Conservation (phyloP, 2,888 invertebrate species). For the Mellilla xanthometata region DNA sequence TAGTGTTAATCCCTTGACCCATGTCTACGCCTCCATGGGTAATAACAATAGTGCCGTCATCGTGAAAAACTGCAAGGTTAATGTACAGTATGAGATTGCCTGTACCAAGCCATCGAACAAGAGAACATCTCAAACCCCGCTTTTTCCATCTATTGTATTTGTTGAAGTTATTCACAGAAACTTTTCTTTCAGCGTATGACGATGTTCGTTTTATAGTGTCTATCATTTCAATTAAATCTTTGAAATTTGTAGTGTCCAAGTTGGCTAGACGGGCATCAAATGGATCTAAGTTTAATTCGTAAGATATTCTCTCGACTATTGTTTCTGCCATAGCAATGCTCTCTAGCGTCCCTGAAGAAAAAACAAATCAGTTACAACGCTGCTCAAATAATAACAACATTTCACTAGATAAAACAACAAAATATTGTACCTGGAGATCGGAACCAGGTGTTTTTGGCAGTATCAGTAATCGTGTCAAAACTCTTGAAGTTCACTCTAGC, state of each 20-base stretch:
- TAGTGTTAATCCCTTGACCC: conserved; percentile 88
- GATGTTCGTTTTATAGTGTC: conserved; percentile 76
- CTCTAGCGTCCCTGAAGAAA: conserved; percentile 72
- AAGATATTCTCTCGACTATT: conserved; percentile 85
- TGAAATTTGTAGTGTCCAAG: conserved; percentile 44
- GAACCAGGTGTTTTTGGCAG: conserved; percentile 45
- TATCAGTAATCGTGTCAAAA: conserved; percentile 43
- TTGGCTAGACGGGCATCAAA: conserved; percentile 79
- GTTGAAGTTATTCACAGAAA: conserved; percentile 78
- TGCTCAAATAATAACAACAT: too few species aligned
- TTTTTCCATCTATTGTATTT: conserved; percentile 87
- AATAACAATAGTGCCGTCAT: conserved; percentile 83
- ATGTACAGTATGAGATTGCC: conserved; percentile 61
- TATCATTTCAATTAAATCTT: conserved; percentile 68
- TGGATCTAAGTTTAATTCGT: conserved; percentile 76
- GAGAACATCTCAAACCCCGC: conserved; percentile 82
- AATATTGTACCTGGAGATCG: conserved; percentile 51
- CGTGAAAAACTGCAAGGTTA: conserved; percentile 83
- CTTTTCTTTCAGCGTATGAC: conserved; percentile 73
- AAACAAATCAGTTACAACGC: too few species aligned
- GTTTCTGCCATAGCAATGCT: conserved; percentile 78
- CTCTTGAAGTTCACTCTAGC: conserved; percentile 40
- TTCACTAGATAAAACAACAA: too few species aligned
- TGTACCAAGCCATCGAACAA: conserved; percentile 73
- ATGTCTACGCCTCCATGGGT: conserved; percentile 85